These are phyloP conservation scores for Hydrotaea diabolus DNA, from an alignment of 2,888 invertebrate species.

Conservation along the genomic window DNA sequence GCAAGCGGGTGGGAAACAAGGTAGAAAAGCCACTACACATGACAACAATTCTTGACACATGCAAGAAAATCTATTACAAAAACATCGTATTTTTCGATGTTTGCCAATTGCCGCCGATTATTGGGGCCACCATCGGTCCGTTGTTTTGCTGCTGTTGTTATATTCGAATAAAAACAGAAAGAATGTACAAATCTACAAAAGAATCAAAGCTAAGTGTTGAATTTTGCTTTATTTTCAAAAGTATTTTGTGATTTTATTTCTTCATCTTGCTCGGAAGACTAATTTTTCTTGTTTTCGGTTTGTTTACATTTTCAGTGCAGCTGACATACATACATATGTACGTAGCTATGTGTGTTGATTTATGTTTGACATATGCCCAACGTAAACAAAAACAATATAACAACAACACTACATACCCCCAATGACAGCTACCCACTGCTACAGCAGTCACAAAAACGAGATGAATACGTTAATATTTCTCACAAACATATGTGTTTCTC, in stretches of 20 bases:
- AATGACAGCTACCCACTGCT: conserved; percentile 3
- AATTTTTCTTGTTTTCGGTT: not conserved
- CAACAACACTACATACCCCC: not conserved
- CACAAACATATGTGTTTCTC: not conserved
- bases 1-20: conserved; percentile 43
- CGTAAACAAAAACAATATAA: conserved; percentile 22
- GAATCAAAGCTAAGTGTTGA: too few relatives aligned
- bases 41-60: too few relatives aligned
- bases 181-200: not conserved
- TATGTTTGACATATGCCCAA: conserved; percentile 20
- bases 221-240: too few relatives aligned
- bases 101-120: conserved; percentile 38
- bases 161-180: conserved; percentile 18
- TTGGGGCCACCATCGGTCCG: not conserved
- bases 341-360: not conserved
- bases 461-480: not conserved
- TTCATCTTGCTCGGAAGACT: too few relatives aligned
- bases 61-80: conserved; percentile 67
- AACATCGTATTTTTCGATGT: conserved; percentile 53
- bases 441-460: conserved; percentile 8
- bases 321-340: not conserved
- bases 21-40: conserved; percentile 46
- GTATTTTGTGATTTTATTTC: too few relatives aligned
- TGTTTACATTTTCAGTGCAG: conserved; percentile 35
- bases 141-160: not conserved